Evolutionary conservation across 2,888 invertebrate genomes (phyloP).

Genomic region (Drosophila peninsularis): DNA sequence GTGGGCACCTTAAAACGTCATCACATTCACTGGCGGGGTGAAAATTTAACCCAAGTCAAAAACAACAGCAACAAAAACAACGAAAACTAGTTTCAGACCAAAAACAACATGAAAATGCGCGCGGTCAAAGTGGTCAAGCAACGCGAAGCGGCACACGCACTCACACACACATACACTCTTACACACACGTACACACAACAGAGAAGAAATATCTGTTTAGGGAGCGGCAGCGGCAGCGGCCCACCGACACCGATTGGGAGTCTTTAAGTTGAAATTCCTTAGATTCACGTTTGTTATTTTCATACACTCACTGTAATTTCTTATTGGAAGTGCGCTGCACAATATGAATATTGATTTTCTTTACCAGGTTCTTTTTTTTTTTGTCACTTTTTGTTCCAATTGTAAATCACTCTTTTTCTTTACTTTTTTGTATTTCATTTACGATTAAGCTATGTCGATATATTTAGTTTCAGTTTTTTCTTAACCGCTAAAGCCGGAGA

Average conservation of each 20-base stretch:
- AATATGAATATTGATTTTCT: constrained; percentile 67
- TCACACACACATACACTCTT: background rate
- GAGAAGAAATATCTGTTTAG: constrained; percentile 57
- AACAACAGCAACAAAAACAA: constrained; percentile 20
- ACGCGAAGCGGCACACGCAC: constrained; percentile 64
- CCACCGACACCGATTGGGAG: constrained; percentile 29
- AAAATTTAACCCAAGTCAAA: constrained; percentile 40
- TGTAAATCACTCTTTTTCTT: constrained; percentile 6
- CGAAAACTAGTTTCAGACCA: constrained; percentile 64
- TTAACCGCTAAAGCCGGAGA: constrained; percentile 25
- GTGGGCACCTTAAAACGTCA: constrained; percentile 61
- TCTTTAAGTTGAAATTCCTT: constrained; percentile 45
- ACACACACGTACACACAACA: constrained; percentile 19
- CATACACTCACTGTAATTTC: constrained; percentile 35
- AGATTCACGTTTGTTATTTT: constrained; percentile 41
- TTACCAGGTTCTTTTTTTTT: constrained; percentile 46
- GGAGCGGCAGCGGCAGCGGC: constrained; percentile 60
- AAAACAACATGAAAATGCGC: constrained; percentile 69
- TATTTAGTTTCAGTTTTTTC: constrained; percentile 11
- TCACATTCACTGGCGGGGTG: constrained; percentile 50
- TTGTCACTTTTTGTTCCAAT: constrained; percentile 33
- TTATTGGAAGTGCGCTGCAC: constrained; percentile 54
- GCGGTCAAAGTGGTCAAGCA: constrained; percentile 80
- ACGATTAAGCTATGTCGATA: background rate
- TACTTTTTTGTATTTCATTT: constrained; percentile 8